A percentile compares a stretch with the other conserved stretches of the same genome.
Conservation (phyloP, 2,113 vertebrate species). For the Bungarus multicinctus region DNA sequence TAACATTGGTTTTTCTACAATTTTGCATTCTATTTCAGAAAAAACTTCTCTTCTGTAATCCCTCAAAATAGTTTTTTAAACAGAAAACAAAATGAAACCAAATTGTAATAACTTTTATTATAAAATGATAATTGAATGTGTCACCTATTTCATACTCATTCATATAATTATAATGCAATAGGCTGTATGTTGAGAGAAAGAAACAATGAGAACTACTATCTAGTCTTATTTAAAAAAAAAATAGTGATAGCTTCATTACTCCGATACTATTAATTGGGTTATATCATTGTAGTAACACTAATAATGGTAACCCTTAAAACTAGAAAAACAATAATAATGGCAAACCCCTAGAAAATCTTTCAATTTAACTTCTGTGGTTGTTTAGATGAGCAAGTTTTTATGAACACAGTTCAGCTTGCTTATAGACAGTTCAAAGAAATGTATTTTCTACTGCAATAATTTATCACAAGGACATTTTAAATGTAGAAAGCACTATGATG, state of each 20-base stretch:
- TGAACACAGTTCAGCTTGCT: not conserved
- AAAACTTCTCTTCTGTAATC: not conserved
- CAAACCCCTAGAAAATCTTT: not conserved
- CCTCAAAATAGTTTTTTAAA: not conserved
- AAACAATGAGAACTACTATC: not conserved
- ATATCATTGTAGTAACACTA: slow-evolving; percentile 26
- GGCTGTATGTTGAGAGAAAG: not conserved
- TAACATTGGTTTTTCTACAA: slow-evolving; percentile 16
- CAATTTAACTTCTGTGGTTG: not conserved
- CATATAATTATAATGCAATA: not conserved
- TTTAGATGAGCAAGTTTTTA: slow-evolving; percentile 14
- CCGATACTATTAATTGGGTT: not conserved
- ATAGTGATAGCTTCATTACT: not conserved
- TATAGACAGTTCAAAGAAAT: not conserved
- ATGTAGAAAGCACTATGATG: not conserved
- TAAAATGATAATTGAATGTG: not conserved
- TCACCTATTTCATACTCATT: slow-evolving; percentile 5
- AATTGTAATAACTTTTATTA: slow-evolving; percentile 13
- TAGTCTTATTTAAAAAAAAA: not conserved
- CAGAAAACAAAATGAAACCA: not conserved
- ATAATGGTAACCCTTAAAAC: not conserved
- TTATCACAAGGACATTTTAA: not conserved
- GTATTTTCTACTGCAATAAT: not conserved
- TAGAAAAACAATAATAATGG: slow-evolving; percentile 12
- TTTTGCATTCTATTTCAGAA: slow-evolving; percentile 25